Percentiles rank a stretch among this genome's conserved stretches.
These are phyloP conservation scores for Takifugu bimaculatus DNA, from an alignment of 2,113 vertebrate genomes.

Conservation along the genomic window DNA sequence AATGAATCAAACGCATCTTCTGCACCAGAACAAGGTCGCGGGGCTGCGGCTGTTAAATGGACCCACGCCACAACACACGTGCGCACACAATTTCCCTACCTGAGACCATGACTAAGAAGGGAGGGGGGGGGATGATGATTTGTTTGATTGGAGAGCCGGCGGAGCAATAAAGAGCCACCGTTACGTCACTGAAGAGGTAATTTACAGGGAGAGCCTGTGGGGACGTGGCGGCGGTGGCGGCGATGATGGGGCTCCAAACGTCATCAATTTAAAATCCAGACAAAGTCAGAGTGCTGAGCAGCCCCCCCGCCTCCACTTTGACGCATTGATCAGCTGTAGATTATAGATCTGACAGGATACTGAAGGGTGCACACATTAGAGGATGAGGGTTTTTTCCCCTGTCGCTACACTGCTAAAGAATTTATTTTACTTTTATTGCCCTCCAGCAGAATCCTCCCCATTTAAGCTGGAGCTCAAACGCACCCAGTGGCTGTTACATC, in stretches of 20 bases:
- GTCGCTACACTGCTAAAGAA: conserved; percentile 7
- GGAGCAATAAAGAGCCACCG: conserved; percentile 40
- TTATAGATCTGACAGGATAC: neutral
- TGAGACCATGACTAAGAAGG: neutral
- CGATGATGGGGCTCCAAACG: neutral
- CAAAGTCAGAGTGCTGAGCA: neutral
- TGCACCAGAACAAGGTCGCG: neutral
- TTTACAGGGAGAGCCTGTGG: conserved; percentile 5
- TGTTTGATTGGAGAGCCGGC: conserved; percentile 51
- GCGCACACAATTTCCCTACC: neutral
- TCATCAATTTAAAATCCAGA: conserved; percentile 14
- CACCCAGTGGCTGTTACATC: neutral
- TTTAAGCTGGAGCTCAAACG: conserved; percentile 14
- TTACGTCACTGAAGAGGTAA: conserved; percentile 21
- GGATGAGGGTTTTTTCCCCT: neutral
- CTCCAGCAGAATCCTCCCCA: neutral
- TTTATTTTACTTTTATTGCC: neutral
- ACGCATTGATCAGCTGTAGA: conserved; percentile 1
- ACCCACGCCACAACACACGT: neutral
- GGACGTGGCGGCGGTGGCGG: too few relatives aligned
- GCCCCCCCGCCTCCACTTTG: neutral
- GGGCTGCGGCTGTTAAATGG: conserved; percentile 12
- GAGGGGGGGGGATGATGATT: conserved; percentile 25
- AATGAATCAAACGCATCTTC: conserved; percentile 3
- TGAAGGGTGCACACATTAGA: neutral